Base-by-base conservation (phyloP, 2,113 vertebrate genomes). In the Machaerirhynchus nigripectus region DNA sequence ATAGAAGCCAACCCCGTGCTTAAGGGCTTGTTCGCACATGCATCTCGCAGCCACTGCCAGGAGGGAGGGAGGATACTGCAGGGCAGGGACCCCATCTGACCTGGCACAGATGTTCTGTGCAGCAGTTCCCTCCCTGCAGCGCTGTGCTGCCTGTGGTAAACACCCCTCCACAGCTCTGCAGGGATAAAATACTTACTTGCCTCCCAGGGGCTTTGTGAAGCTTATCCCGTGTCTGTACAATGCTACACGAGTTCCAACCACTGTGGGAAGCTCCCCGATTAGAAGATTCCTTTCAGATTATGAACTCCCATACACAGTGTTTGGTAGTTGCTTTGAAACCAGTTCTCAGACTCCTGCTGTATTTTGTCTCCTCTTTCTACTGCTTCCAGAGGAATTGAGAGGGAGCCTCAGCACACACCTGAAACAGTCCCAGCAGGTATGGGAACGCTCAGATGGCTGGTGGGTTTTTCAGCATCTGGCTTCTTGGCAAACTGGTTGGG, bases 401-500 rank as follows among this genome's bases (percentile, higher is more conserved):
- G 15, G 35, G 37, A 81, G 8, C 8, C 17, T 30, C 42, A 23
- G 30, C 56, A 53, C 40, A n/a, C 0, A 2, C 28, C 22, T 17
- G 4, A 35, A 30, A 1, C 23, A 42, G 46, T 31, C 31, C n/a
- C 59, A 53, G 44, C 0, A 0, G 13, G 17, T 30, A 35, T 0
- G 0, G 49, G 56, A 52, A 22, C 22, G 9, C 37, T 40, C 37
- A 69, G 35, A n/a, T 1, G 1, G n/a, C 7, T 52, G 24, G 4
- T 19, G 10, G 14, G 2, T 60, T 53, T 60, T 80, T 40, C 40
- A 44, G 33, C 15, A 24, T 11, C 35, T 35, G 22, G 19, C 21
- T 74, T 52, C 61, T 61, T 33, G 37, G 68, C 27, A 44, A 73
- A 76, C 10, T 47, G 40, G 15, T 9, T 63, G 56, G 42, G 35